Base-by-base conservation (phyloP, 2,113 vertebrate genomes). In the Sorex araneus region DNA sequence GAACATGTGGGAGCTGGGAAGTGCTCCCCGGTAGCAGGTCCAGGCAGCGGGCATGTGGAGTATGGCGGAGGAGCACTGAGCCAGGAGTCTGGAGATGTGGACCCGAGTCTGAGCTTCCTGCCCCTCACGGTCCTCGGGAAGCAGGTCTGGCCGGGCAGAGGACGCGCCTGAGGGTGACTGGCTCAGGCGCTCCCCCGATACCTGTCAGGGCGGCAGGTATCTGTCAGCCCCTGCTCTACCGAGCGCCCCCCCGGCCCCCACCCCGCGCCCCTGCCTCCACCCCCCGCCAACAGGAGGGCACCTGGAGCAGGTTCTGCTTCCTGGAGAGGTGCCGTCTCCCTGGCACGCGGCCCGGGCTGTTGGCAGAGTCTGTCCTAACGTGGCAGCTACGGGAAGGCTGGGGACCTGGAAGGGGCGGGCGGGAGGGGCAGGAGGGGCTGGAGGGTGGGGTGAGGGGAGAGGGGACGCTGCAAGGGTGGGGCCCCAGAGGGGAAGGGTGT, bases 361-460 rank as follows among this genome's bases (percentile, higher is more conserved):
- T 97, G 96, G 96, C 96, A 96, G 83, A 36, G 27, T 66, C 89
- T n/a, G 32, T 54, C 92, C 45, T 93, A 95, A 95, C 94, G 96
- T 96, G 96, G 96, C 96, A 95, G 87, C 63, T 75, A 1, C 2
- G 50, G 74, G 69, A 78, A 81, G 25, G 34, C 94, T 81, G 80
- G 91, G 81, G 95, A 89, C 71, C 83, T 91, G 95, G 93, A 91
- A 0, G n/a, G 87, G 86, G 84, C 45, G 0, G 80, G 74, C 76
- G 57, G 92, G 84, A 76, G 70, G 82, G 6, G 8, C 13, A 19
- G 50, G 79, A 64, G 34, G 18, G 74, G 36, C 54, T 36, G 30
- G 75, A 32, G 23, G 21, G 64, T 25, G 34, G 28, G 50, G 74
- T 8, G 19, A 11, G 47, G 9, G 2, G 18, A 64, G 63, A 60